Evolutionary conservation across 2,888 invertebrate species (phyloP), one percentile per base, ranked within the genome.

Genomic region (Acleris holmiana): DNA sequence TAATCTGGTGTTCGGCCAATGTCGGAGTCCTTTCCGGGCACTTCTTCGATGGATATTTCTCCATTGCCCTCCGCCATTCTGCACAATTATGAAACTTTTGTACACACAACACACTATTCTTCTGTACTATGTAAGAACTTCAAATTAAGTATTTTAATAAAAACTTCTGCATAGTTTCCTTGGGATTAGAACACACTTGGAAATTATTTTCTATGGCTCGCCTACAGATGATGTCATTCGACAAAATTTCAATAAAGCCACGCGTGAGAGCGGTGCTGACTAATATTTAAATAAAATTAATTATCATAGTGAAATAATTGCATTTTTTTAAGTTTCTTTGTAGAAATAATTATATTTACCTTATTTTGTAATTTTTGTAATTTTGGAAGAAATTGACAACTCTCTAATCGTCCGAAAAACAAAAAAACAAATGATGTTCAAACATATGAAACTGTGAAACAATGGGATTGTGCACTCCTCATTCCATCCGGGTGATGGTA

Each of bases 61-160:
- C 96, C 96, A 95, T 96, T 96, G 93, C 96, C 96, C 94, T 96
- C 96, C 94, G 96, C 96, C 96, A 96, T 96, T 95, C 95, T 92
- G 91, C 82, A 95, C 95, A 90, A 81, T 82, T 78, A 84, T 85
- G 73, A 77, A 73, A 83, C 73, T 77, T 76, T 79, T 85, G 78
- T 83, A 84, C 88, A 90, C 87, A 86, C 91, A 83, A 82, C 78
- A 76, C 84, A 91, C 89, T 86, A 74, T 78, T 78, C 77, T 80
- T 64, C 68, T 71, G 68, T 68, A 74, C 73, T 68, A 71, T 72
- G 29, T 54, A 29, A 8, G n/a, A 47, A 40, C 63, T 51, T 63
- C 44, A 56, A 29, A 48, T 49, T 58, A 19, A 66, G 18, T 47
- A 53, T 25, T 21, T 71, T 65, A 56, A 75, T 74, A 71, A 69